Conservation (phyloP, 2,797 vertebrate genomes). For the Alauda arvensis region DNA sequence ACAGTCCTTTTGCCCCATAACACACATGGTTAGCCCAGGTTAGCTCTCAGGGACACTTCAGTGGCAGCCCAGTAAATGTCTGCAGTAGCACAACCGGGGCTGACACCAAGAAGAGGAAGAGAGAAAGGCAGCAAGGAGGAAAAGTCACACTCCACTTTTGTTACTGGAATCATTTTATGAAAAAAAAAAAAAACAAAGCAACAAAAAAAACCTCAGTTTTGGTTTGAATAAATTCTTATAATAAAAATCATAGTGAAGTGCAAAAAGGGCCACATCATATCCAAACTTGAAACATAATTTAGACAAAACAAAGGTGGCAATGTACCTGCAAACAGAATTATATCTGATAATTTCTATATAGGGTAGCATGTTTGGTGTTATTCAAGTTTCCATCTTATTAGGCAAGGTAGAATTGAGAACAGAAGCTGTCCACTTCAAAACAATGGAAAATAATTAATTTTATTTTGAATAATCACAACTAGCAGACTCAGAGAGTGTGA, state of each 20-base stretch:
- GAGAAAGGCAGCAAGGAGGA: background rate
- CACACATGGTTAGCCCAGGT: background rate
- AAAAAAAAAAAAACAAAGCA: background rate
- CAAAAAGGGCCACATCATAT: background rate
- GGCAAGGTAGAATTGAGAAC: background rate
- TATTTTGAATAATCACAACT: background rate
- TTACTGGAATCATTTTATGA: background rate
- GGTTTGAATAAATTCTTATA: background rate
- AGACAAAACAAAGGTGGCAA: background rate
- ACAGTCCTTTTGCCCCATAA: background rate
- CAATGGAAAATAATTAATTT: background rate
- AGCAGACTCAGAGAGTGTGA: background rate
- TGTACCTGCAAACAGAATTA: background rate
- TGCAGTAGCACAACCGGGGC: background rate
- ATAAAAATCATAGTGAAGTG: background rate
- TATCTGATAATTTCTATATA: background rate
- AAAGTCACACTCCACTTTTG: background rate
- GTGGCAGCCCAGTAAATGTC: background rate
- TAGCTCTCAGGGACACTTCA: background rate
- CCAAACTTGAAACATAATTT: background rate
- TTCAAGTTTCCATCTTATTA: background rate
- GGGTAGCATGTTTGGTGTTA: accelerated
- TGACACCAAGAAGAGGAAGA: background rate
- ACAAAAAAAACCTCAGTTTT: background rate
- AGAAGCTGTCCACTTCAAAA: background rate